A percentile compares a stretch with the other conserved stretches of the same genome.
Evolutionary conservation across 2,888 invertebrate genomes (phyloP).

Genomic region (Graphium colonna): DNA sequence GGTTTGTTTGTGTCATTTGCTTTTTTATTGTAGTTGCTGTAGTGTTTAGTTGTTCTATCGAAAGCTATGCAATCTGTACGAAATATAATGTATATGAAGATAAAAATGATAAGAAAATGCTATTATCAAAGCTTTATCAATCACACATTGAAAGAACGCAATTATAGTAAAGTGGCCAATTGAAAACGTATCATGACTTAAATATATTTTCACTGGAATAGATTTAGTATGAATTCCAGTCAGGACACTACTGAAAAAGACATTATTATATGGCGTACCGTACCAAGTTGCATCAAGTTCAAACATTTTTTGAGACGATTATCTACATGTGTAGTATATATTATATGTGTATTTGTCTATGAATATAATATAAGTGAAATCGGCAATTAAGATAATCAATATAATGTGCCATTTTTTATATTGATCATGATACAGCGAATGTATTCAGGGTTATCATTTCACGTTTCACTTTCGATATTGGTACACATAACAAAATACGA

Average conservation of each 20-base stretch:
- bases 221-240: neutral
- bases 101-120: neutral
- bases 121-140: neutral
- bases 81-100: neutral
- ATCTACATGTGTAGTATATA: no score
- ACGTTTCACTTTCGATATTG: neutral
- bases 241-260: no score
- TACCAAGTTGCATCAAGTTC: no score
- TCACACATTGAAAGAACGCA: conserved; percentile 1
- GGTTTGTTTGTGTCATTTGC: no score
- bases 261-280: no score
- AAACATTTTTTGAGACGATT: no score
- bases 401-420: neutral
- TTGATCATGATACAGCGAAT: neutral
- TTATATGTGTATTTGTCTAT: no score
- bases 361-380: no score
- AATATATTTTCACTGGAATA: conserved; percentile 2
- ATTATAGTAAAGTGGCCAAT: conserved; percentile 4
- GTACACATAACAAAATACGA: neutral
- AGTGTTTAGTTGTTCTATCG: no score
- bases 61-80: neutral
- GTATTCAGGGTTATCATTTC: neutral
- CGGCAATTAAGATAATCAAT: no score
- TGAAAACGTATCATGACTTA: neutral
- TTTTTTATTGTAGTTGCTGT: no score